Base-by-base conservation (phyloP, 2,113 vertebrate genomes). In the Irena cyanogastra region DNA sequence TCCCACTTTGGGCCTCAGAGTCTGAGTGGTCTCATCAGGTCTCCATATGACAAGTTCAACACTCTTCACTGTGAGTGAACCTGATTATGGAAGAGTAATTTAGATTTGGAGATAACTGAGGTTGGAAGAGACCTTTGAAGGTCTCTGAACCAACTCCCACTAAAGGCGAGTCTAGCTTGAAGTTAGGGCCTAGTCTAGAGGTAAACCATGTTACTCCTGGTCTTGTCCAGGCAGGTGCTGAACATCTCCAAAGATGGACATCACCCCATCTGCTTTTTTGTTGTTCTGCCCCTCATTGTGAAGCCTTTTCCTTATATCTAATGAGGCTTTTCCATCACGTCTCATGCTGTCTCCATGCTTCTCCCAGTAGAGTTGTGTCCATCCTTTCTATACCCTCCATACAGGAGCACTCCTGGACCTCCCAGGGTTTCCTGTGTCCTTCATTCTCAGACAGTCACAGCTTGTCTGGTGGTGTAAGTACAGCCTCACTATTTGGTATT, bases 1-100 rank as follows among this genome's bases (percentile, higher is more conserved):
- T 59, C 30, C 71, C 16, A 14, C 3, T 0, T 14, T 0, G 0
- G 20, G 28, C 11, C 39, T 89, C 3, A 1, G 41, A 8, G 12
- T 45, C 42, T 65, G 42, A 89, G 22, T 6, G 3, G 54, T 72
- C 26, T 85, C 47, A 21, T 60, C 59, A 57, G 11, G 24, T 87
- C 33, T 79, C 49, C 1, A 0, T 26, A 13, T 3, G 9, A 68
- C 44, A 64, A 60, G 16, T 57, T 95, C 64, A 84, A 3, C 6
- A 3, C 22, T 74, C 7, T 15, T 89, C 4, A 0, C 30, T 49
- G 9, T 24, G 31, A 80, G 10, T 77, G 59, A 54, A 35, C 65
- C 50, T 88, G 42, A 79, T 66, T 74, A 44, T 30, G 11, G 41
- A 83, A 77, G 63, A 88, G 30, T 27, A 49, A 39, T 80, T 66